These are phyloP conservation scores for Brachypalpus laphriformis DNA, from an alignment of 2,888 invertebrate species.

Conservation along the genomic window DNA sequence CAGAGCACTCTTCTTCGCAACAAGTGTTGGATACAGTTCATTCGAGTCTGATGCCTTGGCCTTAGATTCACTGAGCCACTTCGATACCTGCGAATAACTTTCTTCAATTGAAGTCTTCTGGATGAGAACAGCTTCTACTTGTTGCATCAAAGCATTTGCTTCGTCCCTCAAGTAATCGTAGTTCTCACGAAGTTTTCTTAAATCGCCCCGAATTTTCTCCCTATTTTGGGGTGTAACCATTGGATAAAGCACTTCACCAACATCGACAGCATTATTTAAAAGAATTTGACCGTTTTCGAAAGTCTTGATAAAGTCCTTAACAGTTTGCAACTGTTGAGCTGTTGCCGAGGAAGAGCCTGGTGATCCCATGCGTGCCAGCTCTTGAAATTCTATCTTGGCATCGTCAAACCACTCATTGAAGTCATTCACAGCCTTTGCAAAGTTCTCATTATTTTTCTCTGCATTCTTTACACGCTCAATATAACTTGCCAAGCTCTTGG, in stretches of 20 bases:
- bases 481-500: slow-evolving; percentile 88
- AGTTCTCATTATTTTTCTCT: slow-evolving; percentile 86
- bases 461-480: slow-evolving; percentile 89
- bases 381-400: slow-evolving; percentile 89
- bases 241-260: slow-evolving; percentile 94
- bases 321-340: slow-evolving; percentile 89
- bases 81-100: slow-evolving; percentile 92
- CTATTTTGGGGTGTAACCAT: slow-evolving; percentile 94
- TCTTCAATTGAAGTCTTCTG: slow-evolving; percentile 97
- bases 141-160: slow-evolving; percentile 92
- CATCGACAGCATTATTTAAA: slow-evolving; percentile 91
- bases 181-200: slow-evolving; percentile 90
- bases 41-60: slow-evolving; percentile 88
- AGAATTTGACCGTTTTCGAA: slow-evolving; percentile 91
- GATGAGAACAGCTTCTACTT: slow-evolving; percentile 93
- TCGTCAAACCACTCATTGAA: slow-evolving; percentile 91
- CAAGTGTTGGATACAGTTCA: slow-evolving; percentile 90
- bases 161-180: slow-evolving; percentile 94
- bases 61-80: slow-evolving; percentile 93
- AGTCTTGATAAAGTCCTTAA: slow-evolving; percentile 85
- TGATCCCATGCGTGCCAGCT: slow-evolving; percentile 89
- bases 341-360: slow-evolving; percentile 88
- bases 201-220: slow-evolving; percentile 91
- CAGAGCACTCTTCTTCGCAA: slow-evolving; percentile 94
- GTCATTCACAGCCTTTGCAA: slow-evolving; percentile 88